These are phyloP conservation scores for Folsomia manolachei DNA, from an alignment of 2,888 invertebrate genomes.

Conservation along the genomic window DNA sequence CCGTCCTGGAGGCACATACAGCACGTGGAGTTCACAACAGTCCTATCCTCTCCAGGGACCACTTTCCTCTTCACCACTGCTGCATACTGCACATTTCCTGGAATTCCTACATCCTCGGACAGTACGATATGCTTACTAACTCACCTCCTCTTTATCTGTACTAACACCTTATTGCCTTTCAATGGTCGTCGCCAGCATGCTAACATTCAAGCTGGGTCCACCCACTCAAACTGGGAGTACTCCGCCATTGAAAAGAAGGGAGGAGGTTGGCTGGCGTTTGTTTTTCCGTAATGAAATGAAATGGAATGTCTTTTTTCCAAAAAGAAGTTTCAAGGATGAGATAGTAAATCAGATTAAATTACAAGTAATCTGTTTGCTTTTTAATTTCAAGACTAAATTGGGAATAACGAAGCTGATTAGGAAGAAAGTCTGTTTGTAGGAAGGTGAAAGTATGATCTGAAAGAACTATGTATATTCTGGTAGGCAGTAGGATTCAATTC, in stretches of 20 bases:
- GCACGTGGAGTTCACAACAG: neutral
- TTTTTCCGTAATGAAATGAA: neutral
- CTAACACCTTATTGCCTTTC: too few species aligned
- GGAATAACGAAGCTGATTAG: neutral
- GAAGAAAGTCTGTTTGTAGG: neutral
- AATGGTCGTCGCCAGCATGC: neutral
- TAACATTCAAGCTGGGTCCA: neutral
- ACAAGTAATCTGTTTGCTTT: neutral
- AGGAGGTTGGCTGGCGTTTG: neutral
- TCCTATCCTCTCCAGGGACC: neutral
- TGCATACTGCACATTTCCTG: too few species aligned
- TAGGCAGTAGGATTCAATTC: too few species aligned
- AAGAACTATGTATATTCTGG: too few species aligned
- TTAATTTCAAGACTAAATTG: neutral
- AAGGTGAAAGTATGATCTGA: neutral
- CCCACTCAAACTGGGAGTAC: neutral
- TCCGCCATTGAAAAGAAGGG: neutral
- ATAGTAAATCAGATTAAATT: neutral
- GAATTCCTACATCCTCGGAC: neutral
- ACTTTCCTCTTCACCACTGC: too few species aligned
- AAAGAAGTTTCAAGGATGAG: neutral
- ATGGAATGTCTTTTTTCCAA: too few species aligned
- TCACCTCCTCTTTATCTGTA: too few species aligned
- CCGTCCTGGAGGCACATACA: too few species aligned
- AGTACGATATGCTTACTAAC: neutral